phyloP scores from a whole-genome alignment of 37 sponge, comb jelly and placozoan species.

The Haliclona indistincta region DNA sequence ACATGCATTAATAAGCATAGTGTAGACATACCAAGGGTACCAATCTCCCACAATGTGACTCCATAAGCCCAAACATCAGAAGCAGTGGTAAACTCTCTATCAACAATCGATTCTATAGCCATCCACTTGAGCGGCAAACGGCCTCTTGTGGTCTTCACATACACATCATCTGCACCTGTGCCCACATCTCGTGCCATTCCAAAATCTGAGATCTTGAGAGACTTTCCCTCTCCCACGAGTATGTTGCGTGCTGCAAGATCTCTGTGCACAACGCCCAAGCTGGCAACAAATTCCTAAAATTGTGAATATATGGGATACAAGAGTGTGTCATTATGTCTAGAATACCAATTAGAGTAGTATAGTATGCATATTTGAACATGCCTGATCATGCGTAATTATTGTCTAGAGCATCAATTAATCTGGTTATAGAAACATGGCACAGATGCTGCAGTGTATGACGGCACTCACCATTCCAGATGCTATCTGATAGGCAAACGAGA shows the following conservation, averaged over 20 bases:
- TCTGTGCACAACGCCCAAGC: slow-evolving; percentile 69
- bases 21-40: slow-evolving; percentile 59
- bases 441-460: background rate
- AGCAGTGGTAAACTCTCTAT: slow-evolving; percentile 66
- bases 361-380: too few species aligned
- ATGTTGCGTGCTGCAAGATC: slow-evolving; percentile 78
- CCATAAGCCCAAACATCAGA: slow-evolving; percentile 85
- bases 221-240: slow-evolving; percentile 60
- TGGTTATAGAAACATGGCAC: too few species aligned
- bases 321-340: too few species aligned
- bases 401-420: too few species aligned
- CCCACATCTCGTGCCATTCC: slow-evolving; percentile 58
- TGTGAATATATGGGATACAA: background rate
- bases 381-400: too few species aligned
- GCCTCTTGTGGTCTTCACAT: slow-evolving; percentile 71
- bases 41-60: slow-evolving; percentile 71
- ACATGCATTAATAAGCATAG: background rate
- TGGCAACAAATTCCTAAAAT: slow-evolving; percentile 67
- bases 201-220: slow-evolving; percentile 77
- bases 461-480: slow-evolving; percentile 84
- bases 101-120: slow-evolving; percentile 75
- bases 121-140: slow-evolving; percentile 78
- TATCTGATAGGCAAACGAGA: slow-evolving; percentile 81
- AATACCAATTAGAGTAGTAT: too few species aligned
- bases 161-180: slow-evolving; percentile 44